Evolutionary conservation across 2,888 invertebrate species (phyloP), one percentile per base, ranked within the genome.

Genomic region (Cyclophora punctaria): DNA sequence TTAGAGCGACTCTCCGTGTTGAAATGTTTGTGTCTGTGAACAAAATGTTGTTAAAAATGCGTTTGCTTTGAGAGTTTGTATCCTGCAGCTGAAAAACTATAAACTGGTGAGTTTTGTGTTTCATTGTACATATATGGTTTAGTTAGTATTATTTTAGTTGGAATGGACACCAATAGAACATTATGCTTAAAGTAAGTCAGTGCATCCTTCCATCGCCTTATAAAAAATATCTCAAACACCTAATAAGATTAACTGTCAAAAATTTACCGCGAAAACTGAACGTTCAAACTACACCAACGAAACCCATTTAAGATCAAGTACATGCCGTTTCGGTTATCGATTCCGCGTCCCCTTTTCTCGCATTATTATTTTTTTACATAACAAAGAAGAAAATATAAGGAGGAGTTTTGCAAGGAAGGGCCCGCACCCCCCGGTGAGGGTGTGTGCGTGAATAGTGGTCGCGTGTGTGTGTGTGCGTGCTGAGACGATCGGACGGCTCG

Each of bases 311-410:
- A 67, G 69, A 62, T 58, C 67, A 56, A 68, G 68, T 78, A 77
- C 76, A 77, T 76, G 77, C 76, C 76, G 75, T 79, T 20, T 82
- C 69, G 75, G 75, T 73, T 86, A 88, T 88, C 80, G 87, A 87
- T 88, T 86, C 83, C 62, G 73, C 75, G 78, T 82, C 85, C 87
- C 87, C 86, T 84, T 84, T 58, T 84, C 83, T 79, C 76, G 70
- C 77, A 85, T 86, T 86, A 80, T 81, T 81, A 76, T 82, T 86
- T 84, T 85, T 86, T 84, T 86, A 86, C 86, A 86, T 86, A 87
- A 87, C 86, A 86, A 88, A 85, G 85, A 80, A 79, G 78, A 86
- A 87, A 86, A 83, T 78, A 78, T 83, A 83, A 87, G 86, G 87
- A 82, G 87, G 86, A 85, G 85, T 80, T 83, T 66, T 70, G 79